Evolutionary conservation across 64 coral and sea anemone species (phyloP), one percentile per base, ranked within the genome.

Genomic region (Stichodactyla helianthus): DNA sequence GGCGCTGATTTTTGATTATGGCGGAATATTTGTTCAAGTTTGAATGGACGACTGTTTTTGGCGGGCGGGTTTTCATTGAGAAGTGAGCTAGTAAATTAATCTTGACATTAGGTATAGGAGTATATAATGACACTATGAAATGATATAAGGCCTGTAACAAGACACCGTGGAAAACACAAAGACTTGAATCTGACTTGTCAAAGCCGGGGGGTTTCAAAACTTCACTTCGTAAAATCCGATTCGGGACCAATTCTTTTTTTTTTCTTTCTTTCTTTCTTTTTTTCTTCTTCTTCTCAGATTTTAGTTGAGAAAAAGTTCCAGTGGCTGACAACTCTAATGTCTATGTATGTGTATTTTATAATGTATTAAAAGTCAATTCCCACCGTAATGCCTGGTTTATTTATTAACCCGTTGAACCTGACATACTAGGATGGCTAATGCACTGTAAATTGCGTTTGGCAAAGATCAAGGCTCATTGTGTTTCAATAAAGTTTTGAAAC

Each of bases 31-130:
- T 4, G 2, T 8, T 74, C 9, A 11, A 9, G 5, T 31, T 74
- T 74, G 68, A 26, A 68, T 68, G n/a, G 63, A 68, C 63, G 63
- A 68, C 63, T 68, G 63, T 68, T 68, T 68, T 68, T 68, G 63
- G 9, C 59, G 59, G 59, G 13, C 35, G 4, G 35, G 35, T 3
- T 60, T 60, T 60, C 18, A 60, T 60, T 60, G 62, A 65, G 18
- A 65, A n/a, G 62, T n/a, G 19, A 65, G 12, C 68, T 11, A 74
- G 68, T 74, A 74, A 71, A 74, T 10, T n/a, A 74, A 74, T 31
- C 68, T 74, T 74, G 68, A 74, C 68, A 74, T 27, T 27, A 74
- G 12, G 14, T 58, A 44, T 35, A 31, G 26, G 27, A 11, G 17
- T 23, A 23, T 31, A 23, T 74, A 74, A 74, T 74, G 68, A 31